Evolutionary conservation across 2,888 invertebrate species (phyloP), one percentile per base, ranked within the genome.

Genomic region (Amblyjoppa proteus): DNA sequence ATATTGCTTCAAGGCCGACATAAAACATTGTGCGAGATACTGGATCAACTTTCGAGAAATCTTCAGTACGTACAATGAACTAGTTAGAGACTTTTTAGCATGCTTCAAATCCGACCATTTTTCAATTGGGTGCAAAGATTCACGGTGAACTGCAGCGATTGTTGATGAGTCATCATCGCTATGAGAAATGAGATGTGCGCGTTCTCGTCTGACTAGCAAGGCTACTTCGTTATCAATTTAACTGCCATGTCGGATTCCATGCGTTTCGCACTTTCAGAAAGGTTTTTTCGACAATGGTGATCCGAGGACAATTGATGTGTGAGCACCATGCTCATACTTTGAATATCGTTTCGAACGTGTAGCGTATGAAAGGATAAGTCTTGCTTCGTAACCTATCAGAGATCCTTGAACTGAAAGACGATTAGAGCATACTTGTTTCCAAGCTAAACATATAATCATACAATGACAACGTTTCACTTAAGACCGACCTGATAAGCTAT

Each of bases 221-320:
- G 2, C 74, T 89, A 87, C 7, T 87, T 76, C 4, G 71, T 68
- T 31, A 88, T 34, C 56, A 89, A 49, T 69, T 85, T 51, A 13
- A 88, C 81, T 7, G 87, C 88, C 76, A 89, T 84, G 61, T 87
- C 84, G 3, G 86, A 71, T 56, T 90, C 87, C 89, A 89, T 90
- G 3, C 82, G 71, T 78, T 89, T 89, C 1, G 88, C 82, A 49
- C 86, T 87, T 20, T 87, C 87, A 20, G 49, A 38, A 64, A 86
- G 89, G 78, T 87, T 88, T 38, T 75, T 51, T 28, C 88, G 71
- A 51, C 87, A 88, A 64, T 87, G 84, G 64, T 89, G 88, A 38
- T 75, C 51, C 16, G 56, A 11, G 53, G 77, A 74, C 28, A 28
- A 11, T 51, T 84, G 20, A 20, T 20, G 20, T 20, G 20, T 20